Conservation (phyloP, 2,888 invertebrate species). For the Lymantria monacha region DNA sequence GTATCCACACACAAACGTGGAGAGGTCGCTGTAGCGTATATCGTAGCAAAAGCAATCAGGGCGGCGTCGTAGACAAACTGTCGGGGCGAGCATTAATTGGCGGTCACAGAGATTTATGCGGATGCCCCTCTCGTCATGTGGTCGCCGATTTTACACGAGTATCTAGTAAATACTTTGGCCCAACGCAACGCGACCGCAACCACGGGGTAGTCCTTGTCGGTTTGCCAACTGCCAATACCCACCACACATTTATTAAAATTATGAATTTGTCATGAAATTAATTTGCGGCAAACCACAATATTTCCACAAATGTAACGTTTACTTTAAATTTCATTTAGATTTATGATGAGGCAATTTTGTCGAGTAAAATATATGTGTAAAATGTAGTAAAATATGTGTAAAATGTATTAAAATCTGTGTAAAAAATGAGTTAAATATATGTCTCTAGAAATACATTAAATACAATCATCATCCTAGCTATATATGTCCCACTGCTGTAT, state of each 20-base stretch:
- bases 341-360: too few relatives aligned
- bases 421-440: too few relatives aligned
- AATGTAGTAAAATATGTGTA: too few relatives aligned
- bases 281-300: conserved; percentile 13
- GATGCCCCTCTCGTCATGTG: conserved; percentile 70
- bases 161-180: conserved; percentile 23
- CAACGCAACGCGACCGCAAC: conserved; percentile 18
- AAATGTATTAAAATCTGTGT: too few relatives aligned
- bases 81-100: conserved; percentile 80
- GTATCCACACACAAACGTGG: conserved; percentile 22
- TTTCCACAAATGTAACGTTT: too few relatives aligned
- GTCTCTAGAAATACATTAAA: too few relatives aligned
- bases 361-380: too few relatives aligned
- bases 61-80: conserved; percentile 79
- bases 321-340: too few relatives aligned
- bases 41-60: conserved; percentile 79
- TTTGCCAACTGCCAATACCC: conserved; percentile 41
- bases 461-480: too few relatives aligned
- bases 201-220: conserved; percentile 15
- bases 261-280: conserved; percentile 13
- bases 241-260: conserved; percentile 40
- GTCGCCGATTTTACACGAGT: conserved; percentile 49
- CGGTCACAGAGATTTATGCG: conserved; percentile 81
- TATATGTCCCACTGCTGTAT: too few relatives aligned
- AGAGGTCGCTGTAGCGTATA: conserved; percentile 39